A percentile compares a stretch with the other conserved stretches of the same genome.
Conservation (phyloP, 2,113 vertebrate species). For the Nyctereutes procyonoides region DNA sequence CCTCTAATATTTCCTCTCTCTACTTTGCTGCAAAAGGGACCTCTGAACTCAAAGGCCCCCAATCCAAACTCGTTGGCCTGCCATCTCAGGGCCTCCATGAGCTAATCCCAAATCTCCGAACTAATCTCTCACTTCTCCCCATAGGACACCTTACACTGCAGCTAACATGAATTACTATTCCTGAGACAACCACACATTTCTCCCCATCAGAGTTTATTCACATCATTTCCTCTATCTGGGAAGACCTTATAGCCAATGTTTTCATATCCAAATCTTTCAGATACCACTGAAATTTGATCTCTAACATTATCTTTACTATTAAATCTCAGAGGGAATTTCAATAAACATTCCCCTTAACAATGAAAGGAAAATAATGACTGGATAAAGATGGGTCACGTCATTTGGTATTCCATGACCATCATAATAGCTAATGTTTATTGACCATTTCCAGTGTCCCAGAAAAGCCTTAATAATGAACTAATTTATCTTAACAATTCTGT, state of each 20-base stretch:
- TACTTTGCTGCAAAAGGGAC: not conserved
- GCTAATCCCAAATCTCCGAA: not conserved
- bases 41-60: not conserved
- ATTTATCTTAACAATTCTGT: constrained; percentile 7
- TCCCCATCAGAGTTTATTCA: not conserved
- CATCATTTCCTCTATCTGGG: not conserved
- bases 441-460: not conserved
- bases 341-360: not conserved
- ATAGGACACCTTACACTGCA: not conserved
- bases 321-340: not conserved
- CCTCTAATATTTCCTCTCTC: not conserved
- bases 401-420: not conserved
- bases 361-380: not conserved
- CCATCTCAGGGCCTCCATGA: not conserved
- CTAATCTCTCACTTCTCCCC: not conserved
- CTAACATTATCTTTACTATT: not conserved
- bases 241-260: not conserved
- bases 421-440: not conserved
- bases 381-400: not conserved
- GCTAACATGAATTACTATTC: not conserved
- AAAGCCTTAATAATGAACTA: not conserved
- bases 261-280: not conserved
- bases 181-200: not conserved
- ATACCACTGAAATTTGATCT: not conserved
- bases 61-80: not conserved